Base-by-base conservation (phyloP, 1,140 invertebrate species). In the Melanaphis sacchari region DNA sequence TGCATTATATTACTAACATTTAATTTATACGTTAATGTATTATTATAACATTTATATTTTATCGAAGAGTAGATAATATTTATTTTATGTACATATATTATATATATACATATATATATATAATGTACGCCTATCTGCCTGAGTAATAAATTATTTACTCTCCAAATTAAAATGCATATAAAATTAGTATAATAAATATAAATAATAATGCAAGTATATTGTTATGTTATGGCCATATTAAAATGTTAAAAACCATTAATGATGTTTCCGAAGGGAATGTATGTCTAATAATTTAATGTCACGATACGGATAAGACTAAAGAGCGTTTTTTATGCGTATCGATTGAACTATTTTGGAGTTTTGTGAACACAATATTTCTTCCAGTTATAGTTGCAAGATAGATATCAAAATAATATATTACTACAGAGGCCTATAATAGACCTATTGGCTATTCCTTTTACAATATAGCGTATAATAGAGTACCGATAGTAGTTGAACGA, bases 1-100 rank as follows among this genome's bases (percentile, higher is more conserved):
- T 59, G 31, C 31, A 59, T 59, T 31, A 59, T 18, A 76, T n/a
- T 36, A 76, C 15, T n/a, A n/a, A n/a, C 59, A 18, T 76, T n/a
- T n/a, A 76, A 76, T 76, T 76, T 76, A 76, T 76, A 76, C 59
- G 31, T 76, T 76, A n/a, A 36, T 18, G 6, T n/a, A n/a, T 66
- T n/a, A 76, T 59, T 76, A 76, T n/a, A n/a, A 76, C 59, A 76
- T 76, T 76, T n/a, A 76, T 76, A 36, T n/a, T 76, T 76, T 76
- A 76, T 76, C 59, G 59, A n/a, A 31, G 31, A 76, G 15, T n/a
- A n/a, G 59, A 11, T 59, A 31, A 15, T 76, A 76, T n/a, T 18
- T 66, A 52, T 66, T 76, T 76, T 76, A n/a, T 76, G 59, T 66
- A 15, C 9, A 11, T n/a, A 66, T 9, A 43, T 43, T 43, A 8